Conservation (phyloP, 1,140 invertebrate species). For the Pseudomyrmex cubaensis region DNA sequence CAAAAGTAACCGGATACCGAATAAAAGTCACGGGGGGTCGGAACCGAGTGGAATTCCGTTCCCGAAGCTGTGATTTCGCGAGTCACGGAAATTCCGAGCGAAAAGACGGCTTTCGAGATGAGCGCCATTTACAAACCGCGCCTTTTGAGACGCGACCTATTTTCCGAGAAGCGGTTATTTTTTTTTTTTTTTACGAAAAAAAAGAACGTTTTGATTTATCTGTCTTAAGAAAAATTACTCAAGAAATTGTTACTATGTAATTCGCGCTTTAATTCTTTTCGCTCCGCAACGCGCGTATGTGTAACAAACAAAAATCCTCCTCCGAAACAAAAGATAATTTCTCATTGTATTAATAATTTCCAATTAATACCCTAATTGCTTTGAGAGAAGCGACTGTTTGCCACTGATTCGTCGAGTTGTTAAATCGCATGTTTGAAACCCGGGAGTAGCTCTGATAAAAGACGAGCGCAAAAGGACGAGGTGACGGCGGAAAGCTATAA, state of each 20-base stretch:
- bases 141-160: conserved; percentile 32
- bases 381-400: background rate
- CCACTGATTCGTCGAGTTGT: background rate
- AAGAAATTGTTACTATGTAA: background rate
- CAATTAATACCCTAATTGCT: background rate
- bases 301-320: background rate
- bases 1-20: conserved; percentile 26
- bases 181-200: background rate
- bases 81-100: conserved; percentile 10
- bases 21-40: conserved; percentile 18
- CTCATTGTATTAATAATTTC: background rate
- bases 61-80: conserved; percentile 20
- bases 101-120: conserved; percentile 19
- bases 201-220: background rate
- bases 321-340: background rate
- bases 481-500: background rate
- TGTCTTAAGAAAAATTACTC: background rate
- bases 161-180: conserved; percentile 7
- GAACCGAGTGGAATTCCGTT: conserved; percentile 26
- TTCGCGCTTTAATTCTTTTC: background rate
- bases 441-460: conserved; percentile 5
- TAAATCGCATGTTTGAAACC: conserved; percentile 22
- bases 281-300: background rate
- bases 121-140: conserved; percentile 43
- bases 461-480: background rate